Evolutionary conservation across 2,888 invertebrate species (phyloP).

Genomic region (Aleiodes testaceus): DNA sequence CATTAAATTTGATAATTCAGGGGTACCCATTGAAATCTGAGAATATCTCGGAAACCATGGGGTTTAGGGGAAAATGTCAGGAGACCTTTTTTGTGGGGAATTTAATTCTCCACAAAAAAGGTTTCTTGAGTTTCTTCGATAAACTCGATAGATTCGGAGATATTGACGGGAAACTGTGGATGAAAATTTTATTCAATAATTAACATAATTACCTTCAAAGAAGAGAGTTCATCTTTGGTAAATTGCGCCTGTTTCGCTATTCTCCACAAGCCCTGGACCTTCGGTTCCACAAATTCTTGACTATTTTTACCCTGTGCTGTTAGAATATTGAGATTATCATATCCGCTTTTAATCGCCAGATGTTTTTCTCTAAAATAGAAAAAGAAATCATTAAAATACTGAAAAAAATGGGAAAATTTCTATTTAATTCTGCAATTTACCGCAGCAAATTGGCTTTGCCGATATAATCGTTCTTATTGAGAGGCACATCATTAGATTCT

Average conservation of each 20-base stretch:
- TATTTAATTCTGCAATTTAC: slow-evolving; percentile 52
- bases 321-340: slow-evolving; percentile 83
- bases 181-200: slow-evolving; percentile 18
- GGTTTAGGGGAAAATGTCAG: too few species aligned
- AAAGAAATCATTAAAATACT: neutral
- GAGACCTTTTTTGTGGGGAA: neutral
- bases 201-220: slow-evolving; percentile 80
- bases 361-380: slow-evolving; percentile 79
- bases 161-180: neutral
- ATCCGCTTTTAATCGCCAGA: slow-evolving; percentile 83
- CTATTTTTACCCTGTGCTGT: slow-evolving; percentile 85
- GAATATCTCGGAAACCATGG: too few species aligned
- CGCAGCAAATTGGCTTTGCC: slow-evolving; percentile 81
- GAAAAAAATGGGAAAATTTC: too few species aligned
- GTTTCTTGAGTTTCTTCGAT: neutral
- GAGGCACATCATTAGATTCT: slow-evolving; percentile 75
- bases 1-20: slow-evolving; percentile 17
- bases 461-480: slow-evolving; percentile 78
- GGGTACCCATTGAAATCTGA: neutral
- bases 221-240: slow-evolving; percentile 85
- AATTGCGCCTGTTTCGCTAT: slow-evolving; percentile 87
- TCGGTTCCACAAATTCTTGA: slow-evolving; percentile 91
- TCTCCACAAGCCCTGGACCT: slow-evolving; percentile 92
- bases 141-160: too few species aligned
- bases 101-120: neutral